Evolutionary conservation across 2,113 vertebrate genomes (phyloP).

Genomic region (Serilophus lunatus): DNA sequence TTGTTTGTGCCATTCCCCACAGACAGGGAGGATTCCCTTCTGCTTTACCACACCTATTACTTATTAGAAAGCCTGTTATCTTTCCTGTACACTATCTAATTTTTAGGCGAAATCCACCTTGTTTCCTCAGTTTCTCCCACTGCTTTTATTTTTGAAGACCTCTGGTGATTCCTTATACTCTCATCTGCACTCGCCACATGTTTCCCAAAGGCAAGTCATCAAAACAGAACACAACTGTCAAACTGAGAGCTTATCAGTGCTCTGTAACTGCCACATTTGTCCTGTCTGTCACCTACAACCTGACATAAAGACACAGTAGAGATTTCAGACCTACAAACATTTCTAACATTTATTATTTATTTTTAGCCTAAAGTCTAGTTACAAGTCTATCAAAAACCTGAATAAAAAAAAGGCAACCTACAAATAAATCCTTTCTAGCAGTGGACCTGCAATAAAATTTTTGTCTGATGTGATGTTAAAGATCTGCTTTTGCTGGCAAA

Average conservation of each 20-base stretch:
- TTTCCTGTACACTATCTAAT: background rate
- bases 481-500: background rate
- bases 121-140: background rate
- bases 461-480: background rate
- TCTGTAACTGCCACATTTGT: background rate
- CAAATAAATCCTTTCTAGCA: background rate
- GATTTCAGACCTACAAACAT: background rate
- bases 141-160: background rate
- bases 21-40: background rate
- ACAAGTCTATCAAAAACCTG: background rate
- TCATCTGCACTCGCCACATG: background rate
- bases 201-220: constrained; percentile 11
- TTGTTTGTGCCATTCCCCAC: background rate
- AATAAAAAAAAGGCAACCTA: background rate
- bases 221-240: background rate
- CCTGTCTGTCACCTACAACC: constrained; percentile 17
- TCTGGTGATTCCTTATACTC: background rate
- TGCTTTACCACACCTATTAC: background rate
- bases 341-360: background rate
- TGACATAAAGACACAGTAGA: background rate
- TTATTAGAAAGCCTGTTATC: background rate
- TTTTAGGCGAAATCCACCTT: background rate
- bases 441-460: background rate
- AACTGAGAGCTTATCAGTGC: constrained; percentile 29
- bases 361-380: background rate